Percentiles rank a stretch among this genome's conserved stretches.
phyloP scores from a whole-genome alignment of 2,797 vertebrate species.

The Oceanodroma leucorhoa region DNA sequence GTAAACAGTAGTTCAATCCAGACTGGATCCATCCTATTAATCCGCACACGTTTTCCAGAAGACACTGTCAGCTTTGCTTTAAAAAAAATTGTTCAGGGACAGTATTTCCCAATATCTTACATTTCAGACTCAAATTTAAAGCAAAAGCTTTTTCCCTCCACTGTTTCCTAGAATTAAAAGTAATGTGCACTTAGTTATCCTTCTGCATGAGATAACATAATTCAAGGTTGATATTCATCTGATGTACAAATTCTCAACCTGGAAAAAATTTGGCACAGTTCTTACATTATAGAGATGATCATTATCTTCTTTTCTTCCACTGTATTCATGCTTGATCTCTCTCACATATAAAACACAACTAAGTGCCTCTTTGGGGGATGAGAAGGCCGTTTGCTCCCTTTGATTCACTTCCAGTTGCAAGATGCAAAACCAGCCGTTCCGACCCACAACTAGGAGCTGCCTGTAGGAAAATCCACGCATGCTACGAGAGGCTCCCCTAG shows the following conservation, averaged over 20 bases:
- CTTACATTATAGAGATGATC: background rate
- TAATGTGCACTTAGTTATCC: background rate
- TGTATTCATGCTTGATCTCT: background rate
- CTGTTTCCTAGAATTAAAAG: background rate
- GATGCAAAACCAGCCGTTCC: background rate
- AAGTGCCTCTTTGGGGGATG: background rate
- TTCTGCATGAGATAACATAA: background rate
- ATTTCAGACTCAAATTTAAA: background rate
- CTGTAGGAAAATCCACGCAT: accelerated
- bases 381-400: background rate
- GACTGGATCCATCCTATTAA: background rate
- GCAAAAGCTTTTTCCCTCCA: background rate
- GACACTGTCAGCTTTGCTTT: background rate
- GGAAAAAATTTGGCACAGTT: background rate
- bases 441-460: background rate
- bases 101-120: background rate
- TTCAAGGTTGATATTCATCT: background rate
- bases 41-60: background rate
- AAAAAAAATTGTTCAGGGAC: background rate
- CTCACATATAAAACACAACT: background rate
- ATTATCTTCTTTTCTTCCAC: background rate
- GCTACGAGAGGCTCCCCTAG: background rate
- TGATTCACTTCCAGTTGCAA: background rate
- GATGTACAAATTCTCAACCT: background rate
- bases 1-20: background rate